phyloP scores from a whole-genome alignment of 2,888 invertebrate species.

The Nomada fabriciana region DNA sequence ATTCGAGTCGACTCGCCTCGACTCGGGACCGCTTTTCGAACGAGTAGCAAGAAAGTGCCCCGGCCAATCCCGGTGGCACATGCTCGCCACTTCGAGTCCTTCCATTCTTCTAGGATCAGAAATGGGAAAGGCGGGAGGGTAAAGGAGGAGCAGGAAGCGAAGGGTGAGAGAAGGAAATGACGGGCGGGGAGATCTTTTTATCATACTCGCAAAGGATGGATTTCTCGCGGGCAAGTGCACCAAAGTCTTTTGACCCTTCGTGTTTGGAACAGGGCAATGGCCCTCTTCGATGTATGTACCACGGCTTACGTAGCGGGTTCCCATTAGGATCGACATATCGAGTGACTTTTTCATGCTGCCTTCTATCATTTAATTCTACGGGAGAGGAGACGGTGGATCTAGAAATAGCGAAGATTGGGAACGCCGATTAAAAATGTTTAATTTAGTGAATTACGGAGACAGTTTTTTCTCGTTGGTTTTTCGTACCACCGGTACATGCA shows the following conservation, averaged over 20 bases:
- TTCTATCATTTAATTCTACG: neutral
- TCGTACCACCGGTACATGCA: neutral
- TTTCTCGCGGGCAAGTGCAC: constrained; percentile 51
- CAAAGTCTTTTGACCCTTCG: constrained; percentile 56
- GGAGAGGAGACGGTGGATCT: neutral
- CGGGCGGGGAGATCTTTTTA: constrained; percentile 63
- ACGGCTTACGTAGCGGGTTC: constrained; percentile 6
- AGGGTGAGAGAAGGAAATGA: constrained; percentile 19
- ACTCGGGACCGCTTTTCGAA: constrained; percentile 44
- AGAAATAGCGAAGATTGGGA: neutral
- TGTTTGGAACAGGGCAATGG: constrained; percentile 41
- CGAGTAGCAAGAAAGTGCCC: constrained; percentile 58
- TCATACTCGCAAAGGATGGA: constrained; percentile 62
- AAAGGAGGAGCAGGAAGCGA: constrained; percentile 16
- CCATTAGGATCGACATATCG: constrained; percentile 11
- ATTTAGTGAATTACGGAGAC: neutral
- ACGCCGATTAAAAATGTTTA: constrained; percentile 9
- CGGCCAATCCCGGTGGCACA: constrained; percentile 68
- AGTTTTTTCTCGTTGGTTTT: neutral
- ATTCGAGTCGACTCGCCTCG: constrained; percentile 38
- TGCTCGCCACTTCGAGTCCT: constrained; percentile 66
- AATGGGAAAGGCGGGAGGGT: constrained; percentile 20
- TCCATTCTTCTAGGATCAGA: constrained; percentile 66
- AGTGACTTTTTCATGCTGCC: neutral
- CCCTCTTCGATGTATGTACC: constrained; percentile 34